A percentile compares a stretch with the other conserved stretches of the same genome.
Conservation (phyloP, 2,888 invertebrate genomes). For the Macrosoma leucophasiata region DNA sequence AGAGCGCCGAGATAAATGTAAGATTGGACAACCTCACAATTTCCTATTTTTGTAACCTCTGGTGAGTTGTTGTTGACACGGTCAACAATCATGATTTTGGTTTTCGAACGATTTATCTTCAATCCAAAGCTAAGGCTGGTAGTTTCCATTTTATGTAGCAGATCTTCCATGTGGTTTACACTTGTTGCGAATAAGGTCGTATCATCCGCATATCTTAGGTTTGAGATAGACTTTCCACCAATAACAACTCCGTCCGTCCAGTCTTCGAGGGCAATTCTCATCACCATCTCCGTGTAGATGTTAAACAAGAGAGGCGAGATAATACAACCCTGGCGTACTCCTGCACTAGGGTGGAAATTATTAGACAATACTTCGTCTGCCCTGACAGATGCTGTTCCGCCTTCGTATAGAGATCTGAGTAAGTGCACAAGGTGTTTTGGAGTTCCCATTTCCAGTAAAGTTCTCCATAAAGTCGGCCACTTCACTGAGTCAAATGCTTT, state of each 20-base stretch:
- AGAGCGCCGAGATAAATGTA: too few species aligned
- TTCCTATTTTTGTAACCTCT: too few species aligned
- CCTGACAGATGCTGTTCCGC: slow-evolving; percentile 10
- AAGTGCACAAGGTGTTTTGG: slow-evolving; percentile 13
- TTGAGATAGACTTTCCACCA: too few species aligned
- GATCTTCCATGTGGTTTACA: slow-evolving; percentile 1
- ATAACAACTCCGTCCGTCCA: slow-evolving; percentile 4
- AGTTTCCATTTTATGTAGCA: background rate
- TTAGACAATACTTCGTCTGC: slow-evolving; percentile 10
- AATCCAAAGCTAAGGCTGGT: slow-evolving; percentile 6
- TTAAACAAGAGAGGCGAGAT: slow-evolving; percentile 17
- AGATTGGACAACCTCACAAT: too few species aligned
- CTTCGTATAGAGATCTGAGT: slow-evolving; percentile 7
- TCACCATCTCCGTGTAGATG: slow-evolving; percentile 14
- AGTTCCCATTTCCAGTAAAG: slow-evolving; percentile 9
- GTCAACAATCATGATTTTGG: too few species aligned
- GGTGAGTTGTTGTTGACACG: too few species aligned
- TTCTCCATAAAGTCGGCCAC: slow-evolving; percentile 9
- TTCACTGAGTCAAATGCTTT: too few species aligned
- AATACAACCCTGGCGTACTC: slow-evolving; percentile 14
- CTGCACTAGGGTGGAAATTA: slow-evolving; percentile 12
- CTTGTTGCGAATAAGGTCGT: slow-evolving; percentile 12
- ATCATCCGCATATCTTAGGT: slow-evolving; percentile 10
- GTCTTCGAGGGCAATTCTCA: slow-evolving; percentile 13
- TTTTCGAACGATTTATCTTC: too few species aligned